A percentile compares a stretch with the other conserved stretches of the same genome.
Conservation (phyloP, 23 tunicate species). For the Halocynthia roretzi region DNA sequence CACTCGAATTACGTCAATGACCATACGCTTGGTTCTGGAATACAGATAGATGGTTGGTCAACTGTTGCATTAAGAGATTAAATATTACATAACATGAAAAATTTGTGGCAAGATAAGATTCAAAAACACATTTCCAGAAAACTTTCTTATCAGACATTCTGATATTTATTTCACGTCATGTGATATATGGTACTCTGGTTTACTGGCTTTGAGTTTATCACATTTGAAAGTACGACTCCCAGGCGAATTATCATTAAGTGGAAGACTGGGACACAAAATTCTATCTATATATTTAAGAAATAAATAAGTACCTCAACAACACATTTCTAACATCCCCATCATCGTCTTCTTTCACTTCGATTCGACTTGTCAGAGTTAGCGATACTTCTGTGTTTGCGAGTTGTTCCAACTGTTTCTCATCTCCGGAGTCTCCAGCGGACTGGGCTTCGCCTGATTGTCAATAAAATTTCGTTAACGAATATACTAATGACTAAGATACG, state of each 20-base stretch:
- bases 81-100: background rate
- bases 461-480: no score
- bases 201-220: background rate
- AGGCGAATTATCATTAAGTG: background rate
- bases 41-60: background rate
- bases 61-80: background rate
- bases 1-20: slow-evolving; percentile 81
- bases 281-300: background rate
- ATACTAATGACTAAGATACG: no score
- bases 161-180: background rate
- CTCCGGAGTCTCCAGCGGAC: slow-evolving; percentile 15
- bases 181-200: background rate
- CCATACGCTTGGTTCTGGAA: slow-evolving; percentile 93
- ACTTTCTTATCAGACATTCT: background rate
- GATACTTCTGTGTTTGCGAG: slow-evolving; percentile 78
- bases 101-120: background rate
- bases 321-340: slow-evolving; percentile 79
- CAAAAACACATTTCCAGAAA: background rate
- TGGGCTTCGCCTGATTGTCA: no score
- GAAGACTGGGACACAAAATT: background rate
- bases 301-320: slow-evolving; percentile 47
- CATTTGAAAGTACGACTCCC: background rate
- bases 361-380: slow-evolving; percentile 63
- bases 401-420: slow-evolving; percentile 53
- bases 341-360: slow-evolving; percentile 85